Evolutionary conservation across 2,797 vertebrate species (phyloP), one percentile per base, ranked within the genome.

Genomic region (Benthosema pterotum): DNA sequence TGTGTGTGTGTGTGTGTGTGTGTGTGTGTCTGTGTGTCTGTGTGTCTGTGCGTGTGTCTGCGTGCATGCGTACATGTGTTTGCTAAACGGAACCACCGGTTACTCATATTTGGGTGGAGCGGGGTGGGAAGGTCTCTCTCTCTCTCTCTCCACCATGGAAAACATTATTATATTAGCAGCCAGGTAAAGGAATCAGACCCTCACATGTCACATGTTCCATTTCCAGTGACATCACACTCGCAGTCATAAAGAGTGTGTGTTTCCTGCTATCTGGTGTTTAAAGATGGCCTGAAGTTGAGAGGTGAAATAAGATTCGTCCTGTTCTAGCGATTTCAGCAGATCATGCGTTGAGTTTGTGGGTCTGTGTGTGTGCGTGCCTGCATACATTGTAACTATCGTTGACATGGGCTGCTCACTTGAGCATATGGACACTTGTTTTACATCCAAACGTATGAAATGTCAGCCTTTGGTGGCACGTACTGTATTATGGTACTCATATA

Each of bases 151-250:
- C 22, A 4, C 61, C 76, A 69, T 79, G 84, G 88, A 82, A 79
- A 89, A 82, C 78, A 79, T 74, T 92, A 93, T 93, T 92, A 93
- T 93, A 94, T 94, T 93, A 93, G 89, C 87, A 11, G 32, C 91
- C 92, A 88, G 91, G 90, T 38, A 38, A 96, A 88, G 77, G 86
- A 83, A 84, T 74, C 82, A 80, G 53, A 15, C 66, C 58, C 61
- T 69, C 69, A 9, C n/a, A n/a, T n/a, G 32, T 38, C 32, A 38
- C 32, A 72, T 67, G 72, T 81, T 81, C 70, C 65, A 69, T 84
- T 86, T 71, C 79, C 70, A 79, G 73, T 86, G 87, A 87, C 80
- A 87, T 86, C 80, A 82, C 71, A 71, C 74, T 62, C 46, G 25
- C 59, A 75, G 70, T 71, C 66, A 82, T 88, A 84, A 82, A 84